Evolutionary conservation across 1,140 invertebrate species (phyloP), one percentile per base, ranked within the genome.

Genomic region (Aplysia californica): DNA sequence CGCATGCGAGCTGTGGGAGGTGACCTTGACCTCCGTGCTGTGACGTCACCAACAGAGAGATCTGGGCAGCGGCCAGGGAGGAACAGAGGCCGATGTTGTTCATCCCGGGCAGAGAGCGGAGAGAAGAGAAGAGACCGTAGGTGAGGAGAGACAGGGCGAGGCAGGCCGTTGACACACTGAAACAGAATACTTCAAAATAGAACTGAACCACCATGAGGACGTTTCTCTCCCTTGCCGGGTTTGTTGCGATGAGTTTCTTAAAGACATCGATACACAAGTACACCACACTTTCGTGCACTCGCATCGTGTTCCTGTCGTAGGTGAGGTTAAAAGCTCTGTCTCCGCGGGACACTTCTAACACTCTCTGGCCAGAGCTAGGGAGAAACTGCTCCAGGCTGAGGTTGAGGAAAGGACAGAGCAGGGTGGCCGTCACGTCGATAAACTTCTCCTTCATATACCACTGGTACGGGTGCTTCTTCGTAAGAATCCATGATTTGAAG

Each of bases 51-150:
- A 91, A 76, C 61, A 91, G 89, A 10, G 88, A 79, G 1, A 90
- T 50, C 76, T 91, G 90, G 1, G 86, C 89, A 4, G 88, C 58
- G 36, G 91, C 83, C 1, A 91, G 79, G 23, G 83, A 83, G n/a
- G 81, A 79, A 0, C 88, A 86, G 6, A 91, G 79, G 20, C 86
- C 89, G 71, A 90, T 82, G 6, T 90, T 80, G 79, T 89, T 90
- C 73, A 88, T 89, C 1, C 88, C 91, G 0, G 90, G 91, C n/a
- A 90, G 75, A 75, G 90, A 91, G 39, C 87, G 82, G 58, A 90
- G 79, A 56, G 87, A 87, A n/a, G 89, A 85, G 4, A 91, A 76
- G 0, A 87, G 36, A 6, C 79, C 59, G 66, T 89, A 90, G 4
- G 90, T 81, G 2, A 84, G 5, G 31, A 91, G 85, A 73, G 91